phyloP scores from a whole-genome alignment of 2,888 invertebrate genomes.

The Troglohyphantes excavatus region DNA sequence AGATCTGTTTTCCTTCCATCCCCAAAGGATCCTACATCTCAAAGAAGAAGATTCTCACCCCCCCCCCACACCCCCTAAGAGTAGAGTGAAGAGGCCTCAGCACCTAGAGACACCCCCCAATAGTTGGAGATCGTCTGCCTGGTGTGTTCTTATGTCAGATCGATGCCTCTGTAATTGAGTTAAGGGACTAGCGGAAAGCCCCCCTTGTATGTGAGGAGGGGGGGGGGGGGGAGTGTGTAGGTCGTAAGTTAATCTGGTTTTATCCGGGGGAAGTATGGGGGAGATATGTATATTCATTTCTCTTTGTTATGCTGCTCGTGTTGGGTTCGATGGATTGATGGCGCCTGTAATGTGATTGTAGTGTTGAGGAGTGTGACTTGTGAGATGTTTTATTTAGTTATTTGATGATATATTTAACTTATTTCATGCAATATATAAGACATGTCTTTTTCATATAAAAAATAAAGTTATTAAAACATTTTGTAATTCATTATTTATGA shows the following conservation, averaged over 20 bases:
- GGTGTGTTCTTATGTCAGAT: slow-evolving; percentile 21
- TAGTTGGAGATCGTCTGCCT: slow-evolving; percentile 51
- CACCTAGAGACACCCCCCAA: slow-evolving; percentile 35
- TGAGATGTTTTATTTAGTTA: too few species aligned
- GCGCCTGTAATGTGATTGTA: too few species aligned
- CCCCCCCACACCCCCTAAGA: slow-evolving; percentile 3
- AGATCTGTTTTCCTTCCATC: slow-evolving; percentile 41
- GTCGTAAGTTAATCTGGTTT: too few species aligned
- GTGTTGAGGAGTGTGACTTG: too few species aligned
- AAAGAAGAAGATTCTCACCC: background rate
- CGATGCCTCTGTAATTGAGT: slow-evolving; percentile 72
- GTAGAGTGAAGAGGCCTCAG: slow-evolving; percentile 22
- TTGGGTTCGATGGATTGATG: background rate
- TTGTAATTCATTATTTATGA: too few species aligned
- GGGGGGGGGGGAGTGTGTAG: background rate
- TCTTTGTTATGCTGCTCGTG: background rate
- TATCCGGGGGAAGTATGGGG: too few species aligned
- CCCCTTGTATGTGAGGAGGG: slow-evolving; percentile 16
- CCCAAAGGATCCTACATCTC: background rate
- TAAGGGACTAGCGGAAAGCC: slow-evolving; percentile 15
- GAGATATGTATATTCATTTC: background rate
- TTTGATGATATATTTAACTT: too few species aligned
- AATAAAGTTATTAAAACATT: too few species aligned
- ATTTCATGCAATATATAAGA: too few species aligned
- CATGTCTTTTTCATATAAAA: too few species aligned